A percentile compares a stretch with the other conserved stretches of the same genome.
Conservation (phyloP, 2,797 vertebrate genomes). For the Scomberomorus guttatus region DNA sequence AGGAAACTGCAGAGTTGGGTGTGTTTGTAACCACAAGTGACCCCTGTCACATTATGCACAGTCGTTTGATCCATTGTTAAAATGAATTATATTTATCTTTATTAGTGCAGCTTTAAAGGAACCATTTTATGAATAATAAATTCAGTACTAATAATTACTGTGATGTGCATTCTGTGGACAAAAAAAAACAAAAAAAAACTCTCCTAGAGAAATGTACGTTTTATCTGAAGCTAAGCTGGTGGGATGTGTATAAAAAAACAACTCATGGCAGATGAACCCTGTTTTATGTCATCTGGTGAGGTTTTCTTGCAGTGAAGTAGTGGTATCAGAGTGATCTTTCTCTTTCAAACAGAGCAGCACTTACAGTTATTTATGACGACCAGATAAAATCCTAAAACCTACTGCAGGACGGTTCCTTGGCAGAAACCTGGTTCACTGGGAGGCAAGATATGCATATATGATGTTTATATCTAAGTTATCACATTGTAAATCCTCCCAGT, state of each 20-base stretch:
- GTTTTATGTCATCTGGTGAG: background rate
- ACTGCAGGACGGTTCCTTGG: background rate
- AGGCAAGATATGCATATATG: constrained; percentile 15
- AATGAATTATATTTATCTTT: too few species aligned
- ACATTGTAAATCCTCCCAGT: constrained; percentile 27
- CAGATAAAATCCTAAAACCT: constrained; percentile 27
- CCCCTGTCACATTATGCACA: too few species aligned
- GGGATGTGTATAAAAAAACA: background rate
- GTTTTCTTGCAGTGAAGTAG: constrained; percentile 15
- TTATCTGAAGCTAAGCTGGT: background rate
- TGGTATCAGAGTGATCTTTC: constrained; percentile 15
- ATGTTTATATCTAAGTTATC: constrained; percentile 28
- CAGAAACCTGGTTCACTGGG: constrained; percentile 7
- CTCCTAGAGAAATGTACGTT: background rate
- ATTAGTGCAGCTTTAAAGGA: background rate
- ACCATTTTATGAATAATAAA: background rate
- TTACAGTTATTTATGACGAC: constrained; percentile 35
- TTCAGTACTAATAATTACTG: background rate
- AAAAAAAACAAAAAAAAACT: background rate
- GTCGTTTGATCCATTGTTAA: too few species aligned
- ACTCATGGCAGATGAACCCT: constrained; percentile 2
- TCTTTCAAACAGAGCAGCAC: constrained; percentile 32
- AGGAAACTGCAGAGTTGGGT: too few species aligned
- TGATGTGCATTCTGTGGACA: background rate
- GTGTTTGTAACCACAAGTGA: too few species aligned